Base-by-base conservation (phyloP, 2,113 vertebrate species). In the Mirza zaza region DNA sequence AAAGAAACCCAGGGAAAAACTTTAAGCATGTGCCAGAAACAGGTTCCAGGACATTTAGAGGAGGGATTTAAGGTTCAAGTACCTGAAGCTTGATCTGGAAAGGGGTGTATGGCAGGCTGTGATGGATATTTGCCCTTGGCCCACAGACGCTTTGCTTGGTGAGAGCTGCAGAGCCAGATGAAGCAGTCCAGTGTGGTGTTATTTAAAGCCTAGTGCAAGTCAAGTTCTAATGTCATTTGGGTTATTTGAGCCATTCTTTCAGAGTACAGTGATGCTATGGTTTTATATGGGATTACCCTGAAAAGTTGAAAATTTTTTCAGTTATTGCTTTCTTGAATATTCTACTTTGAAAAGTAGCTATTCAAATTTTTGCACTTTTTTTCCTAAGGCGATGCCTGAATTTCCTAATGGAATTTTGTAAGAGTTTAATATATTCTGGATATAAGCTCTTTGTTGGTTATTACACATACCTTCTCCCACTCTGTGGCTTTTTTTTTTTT, bases 191-290 rank as follows among this genome's bases (percentile, higher is more conserved):
- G 25, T 8, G 0, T 76, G 48, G 17, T 2, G 5, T 50, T 1
- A 7, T 68, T 18, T 8, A 23, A 57, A 18, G 9, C 0, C 1
- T 0, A 6, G 0, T 8, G 10, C 25, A 57, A 32, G 13, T 10
- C 2, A 3, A 23, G 25, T 20, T 12, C n/a, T n/a, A 7, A 15
- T n/a, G 8, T 61, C 23, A 8, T 1, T 8, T 3, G 2, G 18
- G 25, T 61, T 82, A 77, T 77, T 34, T 21, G 48, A 61, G 5
- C 36, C 18, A 52, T 55, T 67, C 13, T 86, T 0, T 32, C 42
- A 48, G 2, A 9, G 21, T 42, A 14, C 7, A 57, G 23, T 32
- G 3, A 13, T 21, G 10, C 5, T 3, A 5, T 23, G 10, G 3
- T 50, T 92, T 70, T 68, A 20, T 52, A 55, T 21, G 48, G n/a